Evolutionary conservation across 2,888 invertebrate species (phyloP), one percentile per base, ranked within the genome.

Genomic region (Noctua janthina): DNA sequence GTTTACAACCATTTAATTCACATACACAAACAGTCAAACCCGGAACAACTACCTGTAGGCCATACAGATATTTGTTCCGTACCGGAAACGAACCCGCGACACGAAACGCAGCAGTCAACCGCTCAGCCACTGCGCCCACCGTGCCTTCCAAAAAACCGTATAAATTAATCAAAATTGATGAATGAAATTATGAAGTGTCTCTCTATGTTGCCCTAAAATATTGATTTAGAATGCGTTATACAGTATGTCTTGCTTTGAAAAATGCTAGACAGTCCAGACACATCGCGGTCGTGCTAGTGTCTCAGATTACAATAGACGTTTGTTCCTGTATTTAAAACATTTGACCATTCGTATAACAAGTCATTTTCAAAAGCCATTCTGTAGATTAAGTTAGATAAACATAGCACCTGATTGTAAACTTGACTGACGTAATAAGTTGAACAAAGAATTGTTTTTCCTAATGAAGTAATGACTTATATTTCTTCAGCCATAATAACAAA

Each of bases 281-380:
- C 15, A 0, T 15, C 10, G 10, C 3, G 4, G 20, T 3, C 35
- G 8, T 64, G 1, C 17, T 64, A 35, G 20, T 64, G 7, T 15
- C 17, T 35, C 17, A 35, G 17, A 59, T 54, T 4, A 77, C 35
- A 56, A 46, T 35, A 17, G 13, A 59, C 11, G 6, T 59, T 59
- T 49, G n/a, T 62, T 74, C 46, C n/a, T 17, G 10, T 29, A 2
- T 68, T 46, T 46, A 46, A 39, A 82, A 56, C n/a, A 81, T 70
- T 29, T 70, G 29, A 51, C 7, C 7, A 1, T 29, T n/a, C 4
- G 69, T 49, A 39, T 54, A 72, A 43, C 64, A 73, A 29, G 23
- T 71, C 6, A 43, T 67, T 84, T n/a, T 66, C 3, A 62, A 69
- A 74, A 8, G 15, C 2, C 15, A 49, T 59, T 59, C 17, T 35